Base-by-base conservation (phyloP, 2,888 invertebrate species). In the Kuschelorhynchus macadamiae region DNA sequence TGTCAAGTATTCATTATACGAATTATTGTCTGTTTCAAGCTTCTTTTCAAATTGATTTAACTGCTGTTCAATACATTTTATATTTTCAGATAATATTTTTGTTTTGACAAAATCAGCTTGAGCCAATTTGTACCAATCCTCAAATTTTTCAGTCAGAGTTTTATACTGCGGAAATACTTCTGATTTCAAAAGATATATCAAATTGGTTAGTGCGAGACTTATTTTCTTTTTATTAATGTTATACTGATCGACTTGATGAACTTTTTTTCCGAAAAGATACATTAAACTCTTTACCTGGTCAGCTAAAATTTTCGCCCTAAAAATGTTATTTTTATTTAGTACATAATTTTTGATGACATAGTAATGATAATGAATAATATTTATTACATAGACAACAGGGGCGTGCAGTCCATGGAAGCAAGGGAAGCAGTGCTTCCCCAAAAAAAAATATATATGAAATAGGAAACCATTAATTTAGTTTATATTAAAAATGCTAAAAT, bases 161-260 rank as follows among this genome's bases (percentile, higher is more conserved):
- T 5, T 25, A 25, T 25, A 25, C 25, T 25, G 4, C 4, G 25
- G 25, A 3, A 5, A 7, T 25, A 25, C 7, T 25, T 25, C 25
- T 5, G 3, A 5, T 25, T 25, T 7, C 25, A 25, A 25, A 7
- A 25, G 25, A 7, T 25, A 5, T 3, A 7, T 25, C 25, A 92
- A 86, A 36, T 91, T 87, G 41, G 90, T 88, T 0, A 92, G 91
- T 18, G 91, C 92, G 85, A 92, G 92, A 12, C 91, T 89, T n/a
- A 92, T 90, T 81, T 92, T 86, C 76, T 89, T 91, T 76, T 93
- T 89, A 86, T 97, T 96, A 97, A 96, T 85, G 97, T 96, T 85
- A 97, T 96, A 83, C 97, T 97, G 82, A 96, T 96, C 84, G 94
- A 95, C 0, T 95, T 94, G 18, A 95, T 94, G 14, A 95, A 94